phyloP scores from a whole-genome alignment of 1,140 invertebrate genomes.

The Olivierus martensii region DNA sequence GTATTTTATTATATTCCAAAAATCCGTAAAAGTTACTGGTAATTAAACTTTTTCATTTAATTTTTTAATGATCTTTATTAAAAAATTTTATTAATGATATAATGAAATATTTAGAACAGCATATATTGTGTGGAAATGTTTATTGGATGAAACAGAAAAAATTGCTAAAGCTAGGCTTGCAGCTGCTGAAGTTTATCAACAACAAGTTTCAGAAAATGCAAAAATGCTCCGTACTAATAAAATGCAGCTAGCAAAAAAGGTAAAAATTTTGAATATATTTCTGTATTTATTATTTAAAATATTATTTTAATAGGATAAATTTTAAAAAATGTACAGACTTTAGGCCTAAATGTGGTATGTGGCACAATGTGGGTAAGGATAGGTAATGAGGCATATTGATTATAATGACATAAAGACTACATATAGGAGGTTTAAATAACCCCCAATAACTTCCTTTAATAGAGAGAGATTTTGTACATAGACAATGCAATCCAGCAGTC shows the following conservation, averaged over 20 bases:
- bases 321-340: no score
- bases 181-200: conserved; percentile 83
- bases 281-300: no score
- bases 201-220: conserved; percentile 83
- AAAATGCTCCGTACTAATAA: conserved; percentile 72
- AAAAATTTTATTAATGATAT: neutral
- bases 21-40: neutral
- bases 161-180: conserved; percentile 74
- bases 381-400: no score
- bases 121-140: conserved; percentile 88
- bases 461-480: no score
- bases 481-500: no score
- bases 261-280: conserved; percentile 31
- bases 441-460: no score
- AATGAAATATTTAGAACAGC: conserved; percentile 61
- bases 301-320: no score
- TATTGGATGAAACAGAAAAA: conserved; percentile 90
- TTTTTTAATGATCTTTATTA: no score
- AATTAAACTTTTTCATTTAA: neutral
- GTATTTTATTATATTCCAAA: neutral
- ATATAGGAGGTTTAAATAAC: no score
- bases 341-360: no score
- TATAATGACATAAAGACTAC: no score
- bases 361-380: no score
- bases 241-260: conserved; percentile 72